Conservation (phyloP, 2,888 invertebrate genomes). For the Eristalinus aeneus region DNA sequence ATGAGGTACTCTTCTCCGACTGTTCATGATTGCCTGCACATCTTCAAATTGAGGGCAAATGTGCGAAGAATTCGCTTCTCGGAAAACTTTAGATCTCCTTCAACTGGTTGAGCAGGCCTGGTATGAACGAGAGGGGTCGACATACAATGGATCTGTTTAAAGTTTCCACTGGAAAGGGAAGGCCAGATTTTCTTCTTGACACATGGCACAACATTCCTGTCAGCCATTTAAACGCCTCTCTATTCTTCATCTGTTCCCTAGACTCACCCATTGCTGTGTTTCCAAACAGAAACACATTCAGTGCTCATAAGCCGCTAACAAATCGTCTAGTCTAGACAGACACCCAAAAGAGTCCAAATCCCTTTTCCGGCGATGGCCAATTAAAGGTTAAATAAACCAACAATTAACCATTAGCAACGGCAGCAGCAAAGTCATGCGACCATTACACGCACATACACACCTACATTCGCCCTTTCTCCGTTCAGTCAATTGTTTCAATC, state of each 20-base stretch:
- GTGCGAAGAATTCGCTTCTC: no score
- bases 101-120: no score
- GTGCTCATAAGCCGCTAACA: neutral
- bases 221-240: no score
- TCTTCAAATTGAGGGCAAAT: no score
- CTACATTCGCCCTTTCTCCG: neutral
- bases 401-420: conserved; percentile 25
- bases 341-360: neutral
- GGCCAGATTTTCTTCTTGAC: no score
- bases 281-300: neutral
- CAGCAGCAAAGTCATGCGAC: conserved; percentile 1
- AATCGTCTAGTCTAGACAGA: neutral
- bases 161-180: no score
- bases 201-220: no score
- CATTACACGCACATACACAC: neutral
- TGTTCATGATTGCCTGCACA: no score
- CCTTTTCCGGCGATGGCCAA: neutral
- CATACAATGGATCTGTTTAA: no score
- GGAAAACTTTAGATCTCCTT: no score
- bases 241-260: neutral
- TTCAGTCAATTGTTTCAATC: conserved; percentile 25
- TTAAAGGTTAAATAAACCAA: conserved; percentile 30
- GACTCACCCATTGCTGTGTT: neutral
- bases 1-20: no score
- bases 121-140: no score